A percentile compares a stretch with the other conserved stretches of the same genome.
phyloP scores from a whole-genome alignment of 2,113 vertebrate species.

The Mobula birostris region DNA sequence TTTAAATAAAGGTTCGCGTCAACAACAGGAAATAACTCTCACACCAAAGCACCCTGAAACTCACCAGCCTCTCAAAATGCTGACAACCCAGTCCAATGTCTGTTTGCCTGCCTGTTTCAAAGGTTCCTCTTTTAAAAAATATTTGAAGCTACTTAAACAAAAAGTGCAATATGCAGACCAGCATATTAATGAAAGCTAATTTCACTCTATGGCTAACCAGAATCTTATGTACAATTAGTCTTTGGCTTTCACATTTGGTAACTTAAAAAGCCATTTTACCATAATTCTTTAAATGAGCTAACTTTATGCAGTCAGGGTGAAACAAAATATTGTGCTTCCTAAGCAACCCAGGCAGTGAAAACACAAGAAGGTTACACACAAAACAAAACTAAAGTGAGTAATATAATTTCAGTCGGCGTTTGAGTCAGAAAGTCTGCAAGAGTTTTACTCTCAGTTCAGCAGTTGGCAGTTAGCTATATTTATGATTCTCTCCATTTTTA shows the following conservation, averaged over 20 bases:
- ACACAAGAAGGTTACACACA: neutral
- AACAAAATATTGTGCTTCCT: neutral
- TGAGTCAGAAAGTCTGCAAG: too few species aligned
- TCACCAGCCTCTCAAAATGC: constrained; percentile 64
- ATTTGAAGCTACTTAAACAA: neutral
- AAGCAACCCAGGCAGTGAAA: neutral
- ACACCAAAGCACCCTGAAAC: constrained; percentile 87
- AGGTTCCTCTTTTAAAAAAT: constrained; percentile 11
- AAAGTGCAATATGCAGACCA: neutral
- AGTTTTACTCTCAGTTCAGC: neutral
- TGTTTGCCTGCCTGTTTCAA: neutral
- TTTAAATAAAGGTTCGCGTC: constrained; percentile 99
- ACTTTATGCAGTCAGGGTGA: neutral
- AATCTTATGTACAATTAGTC: neutral
- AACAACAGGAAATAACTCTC: constrained; percentile 99
- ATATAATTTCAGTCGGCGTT: neutral
- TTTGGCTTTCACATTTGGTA: too few species aligned
- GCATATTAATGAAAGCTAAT: neutral
- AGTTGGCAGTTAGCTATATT: neutral
- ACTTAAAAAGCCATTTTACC: neutral
- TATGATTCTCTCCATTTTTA: too few species aligned
- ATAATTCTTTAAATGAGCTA: neutral
- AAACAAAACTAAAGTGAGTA: neutral
- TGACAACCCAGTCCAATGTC: constrained; percentile 59
- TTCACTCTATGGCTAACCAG: neutral